Evolutionary conservation across 2,113 vertebrate species (phyloP).

Genomic region (Plectropomus leopardus): DNA sequence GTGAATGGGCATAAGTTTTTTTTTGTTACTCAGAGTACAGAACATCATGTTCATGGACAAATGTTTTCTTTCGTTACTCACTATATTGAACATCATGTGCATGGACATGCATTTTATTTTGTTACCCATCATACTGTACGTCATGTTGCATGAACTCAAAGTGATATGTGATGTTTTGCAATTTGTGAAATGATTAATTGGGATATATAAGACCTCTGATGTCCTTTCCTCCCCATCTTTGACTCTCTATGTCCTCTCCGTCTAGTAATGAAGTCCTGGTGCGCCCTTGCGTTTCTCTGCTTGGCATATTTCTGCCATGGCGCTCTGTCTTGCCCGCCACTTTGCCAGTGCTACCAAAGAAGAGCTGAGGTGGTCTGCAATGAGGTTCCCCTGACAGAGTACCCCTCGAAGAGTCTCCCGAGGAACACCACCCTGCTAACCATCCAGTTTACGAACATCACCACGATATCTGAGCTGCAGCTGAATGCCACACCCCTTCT

Average conservation of each 20-base stretch:
- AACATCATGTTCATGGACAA: too few relatives aligned
- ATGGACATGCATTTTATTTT: background rate
- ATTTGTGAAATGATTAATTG: background rate
- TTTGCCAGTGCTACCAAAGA: conserved; percentile 79
- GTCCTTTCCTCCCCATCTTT: background rate
- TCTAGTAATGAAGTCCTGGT: conserved; percentile 69
- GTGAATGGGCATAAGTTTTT: too few relatives aligned
- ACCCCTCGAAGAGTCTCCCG: conserved; percentile 76
- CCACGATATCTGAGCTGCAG: conserved; percentile 63
- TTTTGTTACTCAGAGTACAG: too few relatives aligned
- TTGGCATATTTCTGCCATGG: conserved; percentile 63
- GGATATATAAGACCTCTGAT: background rate
- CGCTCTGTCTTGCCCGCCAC: conserved; percentile 68
- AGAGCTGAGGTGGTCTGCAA: conserved; percentile 83
- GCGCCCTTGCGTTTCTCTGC: conserved; percentile 47
- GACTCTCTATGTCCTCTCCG: background rate
- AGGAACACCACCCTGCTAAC: conserved; percentile 78
- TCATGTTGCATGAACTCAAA: conserved; percentile 2
- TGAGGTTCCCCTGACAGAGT: conserved; percentile 72
- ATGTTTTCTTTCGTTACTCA: conserved; percentile 1
- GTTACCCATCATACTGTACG: background rate
- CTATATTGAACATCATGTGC: background rate
- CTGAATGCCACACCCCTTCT: conserved; percentile 80
- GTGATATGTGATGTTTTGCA: conserved; percentile 9
- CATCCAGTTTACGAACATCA: conserved; percentile 89